Evolutionary conservation across 2,113 vertebrate genomes (phyloP).

Genomic region (Colinus virginianus): DNA sequence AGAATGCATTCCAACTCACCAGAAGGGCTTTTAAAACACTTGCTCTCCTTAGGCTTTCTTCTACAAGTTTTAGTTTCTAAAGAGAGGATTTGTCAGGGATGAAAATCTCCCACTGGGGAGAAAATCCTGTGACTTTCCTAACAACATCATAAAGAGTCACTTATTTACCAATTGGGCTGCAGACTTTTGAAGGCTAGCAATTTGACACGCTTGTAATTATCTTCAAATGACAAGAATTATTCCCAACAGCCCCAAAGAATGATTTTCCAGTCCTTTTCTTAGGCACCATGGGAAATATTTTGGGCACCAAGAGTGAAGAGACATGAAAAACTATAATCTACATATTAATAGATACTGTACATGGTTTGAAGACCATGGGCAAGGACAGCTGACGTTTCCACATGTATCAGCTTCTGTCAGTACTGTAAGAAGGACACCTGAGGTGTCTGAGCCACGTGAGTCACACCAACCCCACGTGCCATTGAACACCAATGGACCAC

Average conservation of each 20-base stretch:
- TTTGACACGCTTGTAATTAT: conserved; percentile 12
- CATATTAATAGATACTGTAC: not conserved
- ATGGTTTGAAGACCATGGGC: not conserved
- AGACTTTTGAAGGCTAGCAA: conserved; percentile 13
- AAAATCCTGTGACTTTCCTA: conserved; percentile 3
- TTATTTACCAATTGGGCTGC: not conserved
- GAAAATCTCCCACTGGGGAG: not conserved
- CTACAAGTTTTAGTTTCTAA: not conserved
- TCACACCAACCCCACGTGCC: not conserved
- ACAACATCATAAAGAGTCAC: not conserved
- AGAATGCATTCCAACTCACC: not conserved
- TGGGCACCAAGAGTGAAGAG: not conserved
- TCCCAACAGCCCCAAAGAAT: not conserved
- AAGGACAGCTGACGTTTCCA: not conserved
- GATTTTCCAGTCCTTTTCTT: not conserved
- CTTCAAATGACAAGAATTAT: not conserved
- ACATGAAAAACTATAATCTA: not conserved
- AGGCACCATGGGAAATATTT: not conserved
- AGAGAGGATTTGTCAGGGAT: not conserved
- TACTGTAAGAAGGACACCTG: not conserved
- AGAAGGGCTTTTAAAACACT: not conserved
- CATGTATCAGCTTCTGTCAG: not conserved
- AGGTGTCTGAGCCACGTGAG: not conserved
- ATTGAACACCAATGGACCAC: not conserved
- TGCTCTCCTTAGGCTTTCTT: not conserved